A percentile compares a stretch with the other conserved stretches of the same genome.
Conservation (phyloP, 1,140 invertebrate genomes). For the Phocides pigmalion region DNA sequence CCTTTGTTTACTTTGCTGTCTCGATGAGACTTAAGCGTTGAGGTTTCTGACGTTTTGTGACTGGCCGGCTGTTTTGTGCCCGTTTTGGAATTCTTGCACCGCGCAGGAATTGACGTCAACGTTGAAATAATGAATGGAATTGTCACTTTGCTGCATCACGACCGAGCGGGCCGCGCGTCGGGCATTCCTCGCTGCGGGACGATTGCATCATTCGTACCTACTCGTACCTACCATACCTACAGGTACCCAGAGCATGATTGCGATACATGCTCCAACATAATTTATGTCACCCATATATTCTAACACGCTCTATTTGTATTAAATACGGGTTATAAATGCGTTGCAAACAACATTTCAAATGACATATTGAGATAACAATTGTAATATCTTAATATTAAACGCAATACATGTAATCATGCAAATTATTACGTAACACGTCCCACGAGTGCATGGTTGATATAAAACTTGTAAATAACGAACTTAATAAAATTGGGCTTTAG, state of each 20-base stretch:
- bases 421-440: not conserved
- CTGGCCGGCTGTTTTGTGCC: conserved; percentile 30
- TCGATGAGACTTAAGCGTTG: conserved; percentile 44
- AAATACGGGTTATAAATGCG: conserved; percentile 32
- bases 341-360: conserved; percentile 24
- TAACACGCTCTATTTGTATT: conserved; percentile 33
- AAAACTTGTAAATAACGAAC: too few relatives aligned
- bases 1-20: conserved; percentile 62
- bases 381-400: conserved; percentile 19
- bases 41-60: conserved; percentile 37
- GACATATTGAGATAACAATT: conserved; percentile 14
- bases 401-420: not conserved
- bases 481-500: too few relatives aligned
- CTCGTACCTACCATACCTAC: conserved; percentile 20
- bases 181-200: conserved; percentile 9
- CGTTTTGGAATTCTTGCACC: conserved; percentile 24
- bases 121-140: conserved; percentile 45
- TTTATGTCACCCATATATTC: conserved; percentile 34
- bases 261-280: conserved; percentile 26
- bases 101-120: conserved; percentile 36
- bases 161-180: conserved; percentile 6
- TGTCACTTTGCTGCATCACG: conserved; percentile 35
- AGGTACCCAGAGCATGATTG: conserved; percentile 22
- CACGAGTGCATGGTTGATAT: not conserved
- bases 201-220: conserved; percentile 33